Conservation (phyloP, 2,113 vertebrate genomes). For the Cololabis saira region DNA sequence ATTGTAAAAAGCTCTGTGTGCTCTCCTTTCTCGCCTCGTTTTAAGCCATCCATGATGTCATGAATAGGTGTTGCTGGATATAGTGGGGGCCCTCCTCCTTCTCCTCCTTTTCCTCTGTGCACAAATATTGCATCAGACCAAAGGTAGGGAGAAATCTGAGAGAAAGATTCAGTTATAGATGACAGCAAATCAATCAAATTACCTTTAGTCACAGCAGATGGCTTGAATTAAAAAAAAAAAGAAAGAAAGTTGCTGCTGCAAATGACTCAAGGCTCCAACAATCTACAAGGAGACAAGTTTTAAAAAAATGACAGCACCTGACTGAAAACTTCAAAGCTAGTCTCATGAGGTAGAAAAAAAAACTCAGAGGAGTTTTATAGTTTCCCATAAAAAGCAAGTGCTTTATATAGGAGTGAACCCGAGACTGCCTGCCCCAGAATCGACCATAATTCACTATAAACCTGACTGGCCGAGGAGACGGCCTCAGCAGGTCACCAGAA, state of each 20-base stretch:
- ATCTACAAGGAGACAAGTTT: conserved; percentile 65
- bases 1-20: conserved; percentile 81
- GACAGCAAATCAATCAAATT: conserved; percentile 77
- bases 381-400: conserved; percentile 77
- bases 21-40: conserved; percentile 77
- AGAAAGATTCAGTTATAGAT: conserved; percentile 76
- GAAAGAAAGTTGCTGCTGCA: conserved; percentile 47
- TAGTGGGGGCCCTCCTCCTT: conserved; percentile 56
- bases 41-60: conserved; percentile 82
- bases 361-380: conserved; percentile 79
- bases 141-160: conserved; percentile 63
- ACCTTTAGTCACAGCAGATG: conserved; percentile 74
- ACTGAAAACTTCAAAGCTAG: conserved; percentile 81
- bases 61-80: conserved; percentile 82
- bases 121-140: conserved; percentile 71
- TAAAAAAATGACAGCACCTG: conserved; percentile 75
- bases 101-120: conserved; percentile 48
- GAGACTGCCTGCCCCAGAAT: conserved; percentile 72
- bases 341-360: conserved; percentile 67
- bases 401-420: conserved; percentile 81
- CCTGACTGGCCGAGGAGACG: conserved; percentile 62
- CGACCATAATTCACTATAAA: conserved; percentile 75
- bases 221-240: conserved; percentile 63
- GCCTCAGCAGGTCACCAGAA: conserved; percentile 50
- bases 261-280: conserved; percentile 71